These are phyloP conservation scores for Monarcha castaneiventris DNA, from an alignment of 2,113 vertebrate species.

Conservation along the genomic window DNA sequence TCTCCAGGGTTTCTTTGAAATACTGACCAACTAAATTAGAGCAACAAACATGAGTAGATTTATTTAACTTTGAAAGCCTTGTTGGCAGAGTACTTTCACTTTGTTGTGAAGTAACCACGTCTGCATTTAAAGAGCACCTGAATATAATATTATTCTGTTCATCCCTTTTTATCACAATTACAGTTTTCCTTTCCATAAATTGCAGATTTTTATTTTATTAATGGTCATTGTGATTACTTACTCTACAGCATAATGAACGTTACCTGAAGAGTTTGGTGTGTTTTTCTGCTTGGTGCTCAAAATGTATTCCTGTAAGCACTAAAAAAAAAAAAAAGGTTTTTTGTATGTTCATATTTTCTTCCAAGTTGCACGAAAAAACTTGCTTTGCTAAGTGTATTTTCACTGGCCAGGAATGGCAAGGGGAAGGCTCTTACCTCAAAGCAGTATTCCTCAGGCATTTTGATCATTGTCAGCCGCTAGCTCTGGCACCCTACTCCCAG, in stretches of 20 bases:
- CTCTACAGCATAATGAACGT: not conserved
- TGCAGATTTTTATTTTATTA: not conserved
- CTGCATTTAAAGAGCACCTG: not conserved
- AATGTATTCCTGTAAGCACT: not conserved
- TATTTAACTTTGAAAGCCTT: constrained; percentile 54
- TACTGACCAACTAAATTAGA: constrained; percentile 15
- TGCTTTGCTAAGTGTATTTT: not conserved
- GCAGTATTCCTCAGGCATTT: not conserved
- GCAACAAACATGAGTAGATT: not conserved
- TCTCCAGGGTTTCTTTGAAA: constrained; percentile 16
- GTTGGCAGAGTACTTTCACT: constrained; percentile 3
- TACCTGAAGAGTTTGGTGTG: not conserved
- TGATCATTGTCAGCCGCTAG: not conserved
- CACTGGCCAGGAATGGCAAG: not conserved
- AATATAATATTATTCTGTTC: not conserved
- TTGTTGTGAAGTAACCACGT: not conserved
- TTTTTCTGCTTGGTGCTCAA: not conserved
- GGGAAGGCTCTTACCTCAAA: not conserved
- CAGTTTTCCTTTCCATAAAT: not conserved
- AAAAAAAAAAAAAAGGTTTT: not conserved
- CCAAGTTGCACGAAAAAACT: not conserved
- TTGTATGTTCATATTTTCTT: not conserved
- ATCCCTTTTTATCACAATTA: not conserved
- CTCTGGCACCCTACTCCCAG: not conserved
- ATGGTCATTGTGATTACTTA: not conserved